Base-by-base conservation (phyloP, 2,797 vertebrate genomes). In the Pseudocheirus occidentalis region DNA sequence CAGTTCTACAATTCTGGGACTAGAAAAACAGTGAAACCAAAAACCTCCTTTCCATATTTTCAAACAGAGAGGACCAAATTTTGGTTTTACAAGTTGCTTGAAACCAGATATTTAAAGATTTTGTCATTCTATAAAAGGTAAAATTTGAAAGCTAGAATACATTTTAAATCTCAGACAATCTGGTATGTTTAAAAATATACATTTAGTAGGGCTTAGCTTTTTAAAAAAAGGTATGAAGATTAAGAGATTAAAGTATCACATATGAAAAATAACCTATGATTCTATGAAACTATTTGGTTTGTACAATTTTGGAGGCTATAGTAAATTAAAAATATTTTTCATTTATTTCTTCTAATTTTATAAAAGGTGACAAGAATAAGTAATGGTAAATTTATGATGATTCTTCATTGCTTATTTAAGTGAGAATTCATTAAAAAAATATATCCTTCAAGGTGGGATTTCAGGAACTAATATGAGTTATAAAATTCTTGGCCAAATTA, bases 291-390 rank as follows among this genome's bases (percentile, higher is more conserved):
- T 14, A 57, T 90, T 59, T 21, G 91, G 57, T 1, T 81, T 87
- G 92, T 46, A 6, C 3, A 27, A 46, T 93, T 90, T 92, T 55
- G 52, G 18, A 9, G 11, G 40, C 55, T 95, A 90, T 24, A 18
- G 55, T 56, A 59, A 55, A 92, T 81, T 3, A 91, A 1, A 1
- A 31, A 10, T 55, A 94, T 95, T 92, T 89, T 81, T 91, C 53
- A 55, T 55, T 93, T 93, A n/a, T 90, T 54, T 40, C 27, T 91
- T 34, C 66, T 54, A 91, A 9, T 92, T 93, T 95, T 95, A 40
- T 21, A 93, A 95, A 94, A 7, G 55, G 46, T 62, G 91, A 40
- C 54, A 94, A 90, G 18, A 46, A 94, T 55, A 14, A 55, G 34
- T 6, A 90, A 13, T 40, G 73, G 14, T 7, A 53, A 31, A 40